phyloP scores from a whole-genome alignment of 2,888 invertebrate species.

The Tridacna gigas region DNA sequence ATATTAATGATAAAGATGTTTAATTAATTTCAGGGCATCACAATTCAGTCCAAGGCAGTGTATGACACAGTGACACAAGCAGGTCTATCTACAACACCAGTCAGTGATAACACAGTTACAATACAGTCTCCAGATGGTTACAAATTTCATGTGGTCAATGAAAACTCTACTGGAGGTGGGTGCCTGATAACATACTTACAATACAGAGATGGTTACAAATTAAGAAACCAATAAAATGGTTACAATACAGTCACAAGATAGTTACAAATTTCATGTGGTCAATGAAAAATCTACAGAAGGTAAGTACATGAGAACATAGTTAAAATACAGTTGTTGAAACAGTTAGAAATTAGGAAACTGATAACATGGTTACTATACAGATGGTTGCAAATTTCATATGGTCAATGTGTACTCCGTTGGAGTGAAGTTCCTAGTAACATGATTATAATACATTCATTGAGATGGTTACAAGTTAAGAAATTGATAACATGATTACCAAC shows the following conservation, averaged over 20 bases:
- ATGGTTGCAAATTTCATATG: too few species aligned
- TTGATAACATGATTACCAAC: too few species aligned
- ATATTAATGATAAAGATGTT: neutral
- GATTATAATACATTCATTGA: too few species aligned
- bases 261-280: too few species aligned
- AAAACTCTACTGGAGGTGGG: slow-evolving; percentile 83
- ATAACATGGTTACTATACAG: too few species aligned
- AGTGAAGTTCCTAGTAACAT: too few species aligned
- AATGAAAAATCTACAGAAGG: too few species aligned
- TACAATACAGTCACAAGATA: neutral
- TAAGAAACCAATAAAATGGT: neutral
- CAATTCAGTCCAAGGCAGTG: slow-evolving; percentile 89
- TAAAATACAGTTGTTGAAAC: too few species aligned
- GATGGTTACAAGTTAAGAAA: too few species aligned
- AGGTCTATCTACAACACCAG: neutral
- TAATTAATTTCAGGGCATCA: slow-evolving; percentile 88
- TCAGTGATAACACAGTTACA: slow-evolving; percentile 87
- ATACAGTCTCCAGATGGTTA: slow-evolving; percentile 96
- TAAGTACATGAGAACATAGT: too few species aligned
- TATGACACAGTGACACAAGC: slow-evolving; percentile 7
- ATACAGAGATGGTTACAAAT: neutral
- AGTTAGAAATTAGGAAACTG: too few species aligned
- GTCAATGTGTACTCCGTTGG: too few species aligned
- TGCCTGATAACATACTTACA: neutral
- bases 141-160: slow-evolving; percentile 92